These are phyloP conservation scores for Bombus waltoni DNA, from an alignment of 1,140 invertebrate species.

Conservation along the genomic window DNA sequence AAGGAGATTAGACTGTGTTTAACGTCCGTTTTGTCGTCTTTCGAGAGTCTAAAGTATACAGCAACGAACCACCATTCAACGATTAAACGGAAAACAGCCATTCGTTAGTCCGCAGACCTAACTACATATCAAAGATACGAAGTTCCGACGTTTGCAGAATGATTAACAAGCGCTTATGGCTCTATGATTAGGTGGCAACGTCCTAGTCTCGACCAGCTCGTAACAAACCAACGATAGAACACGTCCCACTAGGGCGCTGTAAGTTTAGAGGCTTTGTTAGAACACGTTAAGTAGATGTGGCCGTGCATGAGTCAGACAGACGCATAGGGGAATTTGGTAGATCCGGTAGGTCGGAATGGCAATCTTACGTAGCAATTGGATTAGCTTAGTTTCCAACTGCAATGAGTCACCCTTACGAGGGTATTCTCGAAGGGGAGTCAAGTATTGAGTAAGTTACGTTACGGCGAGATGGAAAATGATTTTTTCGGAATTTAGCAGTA, in stretches of 20 bases:
- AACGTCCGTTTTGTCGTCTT: slow-evolving; percentile 7
- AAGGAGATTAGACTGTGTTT: background rate
- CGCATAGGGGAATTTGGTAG: background rate
- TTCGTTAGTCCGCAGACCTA: background rate
- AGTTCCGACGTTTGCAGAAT: background rate
- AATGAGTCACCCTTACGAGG: background rate
- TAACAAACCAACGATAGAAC: background rate
- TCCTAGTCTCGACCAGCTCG: no score
- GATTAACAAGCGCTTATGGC: no score
- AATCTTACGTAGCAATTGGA: background rate
- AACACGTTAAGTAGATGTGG: background rate
- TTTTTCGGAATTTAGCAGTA: background rate
- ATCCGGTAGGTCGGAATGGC: background rate
- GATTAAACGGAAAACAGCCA: background rate
- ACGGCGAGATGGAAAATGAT: background rate
- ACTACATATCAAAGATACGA: background rate
- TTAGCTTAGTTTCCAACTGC: background rate
- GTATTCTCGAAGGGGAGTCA: no score
- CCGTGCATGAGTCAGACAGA: background rate
- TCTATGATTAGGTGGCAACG: no score
- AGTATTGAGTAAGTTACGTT: background rate
- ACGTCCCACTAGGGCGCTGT: background rate
- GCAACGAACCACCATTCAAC: background rate
- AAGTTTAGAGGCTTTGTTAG: background rate
- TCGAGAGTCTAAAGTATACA: no score